These are phyloP conservation scores for Aplocera efformata DNA, from an alignment of 2,888 invertebrate species.

Conservation along the genomic window DNA sequence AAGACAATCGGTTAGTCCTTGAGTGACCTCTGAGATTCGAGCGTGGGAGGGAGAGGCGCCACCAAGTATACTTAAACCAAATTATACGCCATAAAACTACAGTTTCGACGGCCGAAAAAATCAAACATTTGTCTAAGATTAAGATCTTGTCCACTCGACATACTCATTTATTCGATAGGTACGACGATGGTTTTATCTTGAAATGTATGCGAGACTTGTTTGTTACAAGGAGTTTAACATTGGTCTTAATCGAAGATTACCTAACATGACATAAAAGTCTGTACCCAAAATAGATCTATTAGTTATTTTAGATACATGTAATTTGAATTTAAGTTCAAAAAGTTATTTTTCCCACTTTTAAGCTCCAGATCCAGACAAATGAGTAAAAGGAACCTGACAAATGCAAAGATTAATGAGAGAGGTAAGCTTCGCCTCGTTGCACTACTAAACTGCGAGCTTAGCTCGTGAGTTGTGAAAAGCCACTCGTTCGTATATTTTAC, in stretches of 20 bases:
- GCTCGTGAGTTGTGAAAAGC: not conserved
- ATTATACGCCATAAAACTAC: constrained; percentile 49
- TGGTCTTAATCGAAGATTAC: too few relatives aligned
- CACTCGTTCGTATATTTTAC: too few relatives aligned
- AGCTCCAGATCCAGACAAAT: not conserved
- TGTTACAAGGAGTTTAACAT: not conserved
- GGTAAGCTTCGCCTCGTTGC: constrained; percentile 1
- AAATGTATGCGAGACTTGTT: constrained; percentile 8
- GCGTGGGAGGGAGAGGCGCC: constrained; percentile 50
- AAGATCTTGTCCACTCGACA: constrained; percentile 31
- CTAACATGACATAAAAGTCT: too few relatives aligned
- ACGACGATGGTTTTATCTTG: not conserved
- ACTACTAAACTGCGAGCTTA: constrained; percentile 2
- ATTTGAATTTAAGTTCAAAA: too few relatives aligned
- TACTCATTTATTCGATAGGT: constrained; percentile 14
- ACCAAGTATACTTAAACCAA: constrained; percentile 41
- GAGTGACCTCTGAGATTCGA: constrained; percentile 46
- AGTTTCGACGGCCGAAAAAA: constrained; percentile 37
- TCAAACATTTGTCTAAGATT: constrained; percentile 38
- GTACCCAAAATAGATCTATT: too few relatives aligned
- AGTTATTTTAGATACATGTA: too few relatives aligned
- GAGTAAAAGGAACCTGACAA: not conserved
- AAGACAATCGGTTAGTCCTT: constrained; percentile 42
- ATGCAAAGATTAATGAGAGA: constrained; percentile 3
- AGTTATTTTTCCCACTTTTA: too few relatives aligned